A percentile compares a stretch with the other conserved stretches of the same genome.
phyloP scores from a whole-genome alignment of 2,888 invertebrate species.

The Cheilosia vulpina region DNA sequence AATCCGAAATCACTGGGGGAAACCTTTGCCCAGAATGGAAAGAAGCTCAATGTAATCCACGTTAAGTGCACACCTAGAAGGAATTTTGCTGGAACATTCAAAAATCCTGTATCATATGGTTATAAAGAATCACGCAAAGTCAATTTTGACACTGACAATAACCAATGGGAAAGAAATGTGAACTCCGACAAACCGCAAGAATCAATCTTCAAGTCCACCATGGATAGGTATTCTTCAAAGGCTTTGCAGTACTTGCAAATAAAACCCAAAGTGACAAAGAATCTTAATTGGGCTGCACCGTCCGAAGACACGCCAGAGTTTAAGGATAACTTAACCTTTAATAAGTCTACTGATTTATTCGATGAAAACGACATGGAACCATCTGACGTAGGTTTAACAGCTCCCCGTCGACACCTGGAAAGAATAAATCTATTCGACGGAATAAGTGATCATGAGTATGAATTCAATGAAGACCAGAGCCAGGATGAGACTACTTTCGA shows the following conservation, averaged over 20 bases:
- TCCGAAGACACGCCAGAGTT: too few species aligned
- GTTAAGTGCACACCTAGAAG: constrained; percentile 76
- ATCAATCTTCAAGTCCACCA: constrained; percentile 23
- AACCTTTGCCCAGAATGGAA: constrained; percentile 73
- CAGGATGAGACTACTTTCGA: neutral
- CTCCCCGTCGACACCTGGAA: constrained; percentile 78
- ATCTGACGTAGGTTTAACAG: constrained; percentile 71
- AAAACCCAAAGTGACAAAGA: neutral
- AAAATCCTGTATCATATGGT: constrained; percentile 34
- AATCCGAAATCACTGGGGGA: constrained; percentile 76
- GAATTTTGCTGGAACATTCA: constrained; percentile 77
- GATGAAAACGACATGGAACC: constrained; percentile 80
- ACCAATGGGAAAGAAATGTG: constrained; percentile 78
- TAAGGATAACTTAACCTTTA: neutral
- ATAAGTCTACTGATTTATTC: constrained; percentile 78
- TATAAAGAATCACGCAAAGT: constrained; percentile 65
- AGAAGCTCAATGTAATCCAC: constrained; percentile 76
- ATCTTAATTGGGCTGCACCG: too few species aligned
- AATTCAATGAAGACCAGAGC: neutral
- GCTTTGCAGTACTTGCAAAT: neutral
- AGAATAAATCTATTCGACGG: constrained; percentile 75
- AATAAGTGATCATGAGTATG: constrained; percentile 76
- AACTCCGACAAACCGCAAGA: constrained; percentile 35
- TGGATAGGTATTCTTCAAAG: constrained; percentile 20
- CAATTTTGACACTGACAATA: constrained; percentile 76